Evolutionary conservation across 2,113 vertebrate species (phyloP).

Genomic region (Semicossyphus pulcher): DNA sequence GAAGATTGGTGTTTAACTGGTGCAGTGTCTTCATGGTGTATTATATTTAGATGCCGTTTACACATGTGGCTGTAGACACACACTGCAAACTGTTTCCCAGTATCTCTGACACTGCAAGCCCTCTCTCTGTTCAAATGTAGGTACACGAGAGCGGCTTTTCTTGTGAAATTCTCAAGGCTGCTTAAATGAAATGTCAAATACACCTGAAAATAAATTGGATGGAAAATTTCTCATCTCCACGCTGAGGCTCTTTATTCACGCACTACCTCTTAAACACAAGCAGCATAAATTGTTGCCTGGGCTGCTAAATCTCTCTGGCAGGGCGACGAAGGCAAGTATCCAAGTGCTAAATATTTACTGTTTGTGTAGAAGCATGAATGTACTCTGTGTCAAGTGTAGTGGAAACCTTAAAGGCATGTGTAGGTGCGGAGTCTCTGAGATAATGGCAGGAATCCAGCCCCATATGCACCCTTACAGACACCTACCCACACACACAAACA

Average conservation of each 20-base stretch:
- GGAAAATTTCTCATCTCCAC: constrained; percentile 10
- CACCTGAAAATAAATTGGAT: constrained; percentile 21
- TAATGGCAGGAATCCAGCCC: constrained; percentile 36
- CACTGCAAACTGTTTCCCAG: background rate
- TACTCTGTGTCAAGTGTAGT: constrained; percentile 14
- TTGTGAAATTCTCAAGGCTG: background rate
- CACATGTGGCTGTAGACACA: too few relatives aligned
- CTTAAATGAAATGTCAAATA: constrained; percentile 20
- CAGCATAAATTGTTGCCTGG: constrained; percentile 3
- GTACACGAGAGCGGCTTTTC: background rate
- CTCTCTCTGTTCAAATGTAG: background rate
- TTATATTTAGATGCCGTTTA: too few relatives aligned
- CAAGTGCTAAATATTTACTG: constrained; percentile 45
- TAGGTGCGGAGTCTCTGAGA: constrained; percentile 19
- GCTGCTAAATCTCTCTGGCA: constrained; percentile 28
- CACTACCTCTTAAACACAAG: background rate
- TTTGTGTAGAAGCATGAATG: constrained; percentile 25
- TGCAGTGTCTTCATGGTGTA: too few relatives aligned
- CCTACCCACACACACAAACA: background rate
- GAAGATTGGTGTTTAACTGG: too few relatives aligned
- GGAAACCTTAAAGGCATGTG: constrained; percentile 25
- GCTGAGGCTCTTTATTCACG: background rate
- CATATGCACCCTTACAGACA: constrained; percentile 4
- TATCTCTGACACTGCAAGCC: background rate
- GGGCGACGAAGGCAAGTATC: constrained; percentile 10